Conservation (phyloP, 30 jellyfish, hydroid and myxozoan species). For the Nemopilema nomurai region DNA sequence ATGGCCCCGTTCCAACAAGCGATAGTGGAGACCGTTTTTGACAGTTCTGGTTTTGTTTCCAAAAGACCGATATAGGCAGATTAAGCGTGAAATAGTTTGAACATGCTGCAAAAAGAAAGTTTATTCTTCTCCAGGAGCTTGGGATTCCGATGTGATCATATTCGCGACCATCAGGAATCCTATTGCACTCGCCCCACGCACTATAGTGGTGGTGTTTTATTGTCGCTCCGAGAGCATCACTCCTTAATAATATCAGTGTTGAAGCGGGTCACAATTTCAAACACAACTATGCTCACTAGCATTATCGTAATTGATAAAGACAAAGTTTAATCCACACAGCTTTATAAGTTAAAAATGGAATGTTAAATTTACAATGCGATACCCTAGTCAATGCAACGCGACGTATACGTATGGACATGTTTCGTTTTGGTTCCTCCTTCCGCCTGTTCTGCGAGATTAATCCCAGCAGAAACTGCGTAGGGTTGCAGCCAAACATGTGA, state of each 20-base stretch:
- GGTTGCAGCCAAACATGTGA: neutral
- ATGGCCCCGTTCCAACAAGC: too few species aligned
- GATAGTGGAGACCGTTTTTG: too few species aligned
- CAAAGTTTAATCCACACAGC: slow-evolving; percentile 7
- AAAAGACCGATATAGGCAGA: too few species aligned
- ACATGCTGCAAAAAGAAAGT: neutral
- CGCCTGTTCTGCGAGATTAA: neutral
- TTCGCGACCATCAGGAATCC: neutral
- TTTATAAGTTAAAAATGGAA: slow-evolving; percentile 18
- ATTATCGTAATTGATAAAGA: neutral
- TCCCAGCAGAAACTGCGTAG: neutral
- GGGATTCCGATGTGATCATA: neutral
- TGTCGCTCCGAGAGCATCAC: too few species aligned
- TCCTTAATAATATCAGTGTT: neutral
- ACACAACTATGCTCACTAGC: neutral
- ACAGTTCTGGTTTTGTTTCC: too few species aligned
- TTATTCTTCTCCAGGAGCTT: neutral
- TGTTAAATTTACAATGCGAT: neutral
- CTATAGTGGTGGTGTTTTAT: too few species aligned
- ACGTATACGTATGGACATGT: slow-evolving; percentile 18
- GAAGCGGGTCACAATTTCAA: neutral
- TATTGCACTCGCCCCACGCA: neutral
- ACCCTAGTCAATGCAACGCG: slow-evolving; percentile 4
- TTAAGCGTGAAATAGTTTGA: neutral
- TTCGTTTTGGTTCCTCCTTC: neutral